Percentiles rank a stretch among this genome's conserved stretches.
phyloP scores from a whole-genome alignment of 2,797 vertebrate species.

The Anableps anableps region DNA sequence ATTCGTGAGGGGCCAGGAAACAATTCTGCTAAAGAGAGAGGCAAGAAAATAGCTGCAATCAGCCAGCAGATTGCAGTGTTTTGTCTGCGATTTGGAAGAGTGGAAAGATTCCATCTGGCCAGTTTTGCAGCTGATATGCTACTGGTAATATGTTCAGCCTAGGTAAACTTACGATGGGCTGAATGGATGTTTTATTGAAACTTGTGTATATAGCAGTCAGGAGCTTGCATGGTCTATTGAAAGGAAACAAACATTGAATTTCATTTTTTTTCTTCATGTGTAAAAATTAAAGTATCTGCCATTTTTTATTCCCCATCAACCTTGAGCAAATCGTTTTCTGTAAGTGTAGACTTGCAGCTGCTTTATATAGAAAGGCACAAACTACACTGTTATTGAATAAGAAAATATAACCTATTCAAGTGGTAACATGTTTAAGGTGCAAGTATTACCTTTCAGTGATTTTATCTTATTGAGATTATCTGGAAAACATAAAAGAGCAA shows the following conservation, averaged over 20 bases:
- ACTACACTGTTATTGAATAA: conserved; percentile 14
- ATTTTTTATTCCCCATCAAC: conserved; percentile 7
- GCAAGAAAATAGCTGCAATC: conserved; percentile 74
- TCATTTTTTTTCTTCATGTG: conserved; percentile 30
- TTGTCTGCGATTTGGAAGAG: conserved; percentile 73
- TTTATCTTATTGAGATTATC: not conserved
- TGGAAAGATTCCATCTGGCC: conserved; percentile 73
- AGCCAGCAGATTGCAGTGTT: conserved; percentile 73
- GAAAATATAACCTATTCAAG: not conserved
- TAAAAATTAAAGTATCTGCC: conserved; percentile 27
- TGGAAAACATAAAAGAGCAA: conserved; percentile 56
- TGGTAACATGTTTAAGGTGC: not conserved
- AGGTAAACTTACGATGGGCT: conserved; percentile 65
- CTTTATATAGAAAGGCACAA: not conserved
- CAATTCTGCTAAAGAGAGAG: conserved; percentile 70
- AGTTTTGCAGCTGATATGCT: conserved; percentile 62
- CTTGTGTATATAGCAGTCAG: conserved; percentile 52
- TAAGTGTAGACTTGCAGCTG: conserved; percentile 1
- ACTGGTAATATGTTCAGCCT: conserved; percentile 70
- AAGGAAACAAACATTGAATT: conserved; percentile 58
- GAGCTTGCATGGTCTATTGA: conserved; percentile 53
- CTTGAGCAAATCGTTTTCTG: conserved; percentile 9
- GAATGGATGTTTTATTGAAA: conserved; percentile 65
- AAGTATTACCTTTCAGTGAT: conserved; percentile 14
- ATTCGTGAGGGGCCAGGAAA: conserved; percentile 68